A percentile compares a stretch with the other conserved stretches of the same genome.
Conservation (phyloP, 2,888 invertebrate species). For the Oeneis ivallda region DNA sequence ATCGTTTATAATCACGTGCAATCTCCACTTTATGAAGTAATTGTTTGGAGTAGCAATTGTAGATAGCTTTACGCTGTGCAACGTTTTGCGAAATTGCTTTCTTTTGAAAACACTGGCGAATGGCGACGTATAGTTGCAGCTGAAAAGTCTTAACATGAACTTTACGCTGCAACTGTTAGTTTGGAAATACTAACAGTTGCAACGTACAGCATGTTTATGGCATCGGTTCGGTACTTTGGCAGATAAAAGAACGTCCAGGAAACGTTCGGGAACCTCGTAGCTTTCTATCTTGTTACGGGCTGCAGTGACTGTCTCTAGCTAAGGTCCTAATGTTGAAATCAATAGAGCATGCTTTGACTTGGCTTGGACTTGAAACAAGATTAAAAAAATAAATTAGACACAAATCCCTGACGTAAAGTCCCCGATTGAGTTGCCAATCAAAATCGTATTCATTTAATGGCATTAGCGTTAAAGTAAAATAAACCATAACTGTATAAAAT, state of each 20-base stretch:
- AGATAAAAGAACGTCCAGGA: no score
- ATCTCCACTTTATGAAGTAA: constrained; percentile 24
- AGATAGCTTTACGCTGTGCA: constrained; percentile 8
- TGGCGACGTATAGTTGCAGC: background rate
- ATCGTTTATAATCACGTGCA: constrained; percentile 46
- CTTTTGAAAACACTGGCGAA: constrained; percentile 15
- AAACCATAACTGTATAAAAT: no score
- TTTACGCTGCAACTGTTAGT: background rate
- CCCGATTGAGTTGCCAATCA: no score
- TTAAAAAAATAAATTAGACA: no score
- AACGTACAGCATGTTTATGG: no score
- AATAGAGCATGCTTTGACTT: no score
- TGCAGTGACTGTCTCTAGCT: background rate
- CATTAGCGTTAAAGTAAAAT: no score
- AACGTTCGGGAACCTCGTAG: no score
- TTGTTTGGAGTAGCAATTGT: constrained; percentile 19
- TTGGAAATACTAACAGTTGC: background rate
- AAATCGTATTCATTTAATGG: no score
- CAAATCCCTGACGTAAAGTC: no score
- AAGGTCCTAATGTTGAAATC: background rate
- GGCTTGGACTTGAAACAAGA: no score
- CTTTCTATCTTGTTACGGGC: background rate
- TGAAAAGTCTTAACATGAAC: background rate
- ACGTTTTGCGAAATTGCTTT: constrained; percentile 13
- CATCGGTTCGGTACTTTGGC: background rate